Evolutionary conservation across 2,113 vertebrate genomes (phyloP).

Genomic region (Etheostoma spectabile): DNA sequence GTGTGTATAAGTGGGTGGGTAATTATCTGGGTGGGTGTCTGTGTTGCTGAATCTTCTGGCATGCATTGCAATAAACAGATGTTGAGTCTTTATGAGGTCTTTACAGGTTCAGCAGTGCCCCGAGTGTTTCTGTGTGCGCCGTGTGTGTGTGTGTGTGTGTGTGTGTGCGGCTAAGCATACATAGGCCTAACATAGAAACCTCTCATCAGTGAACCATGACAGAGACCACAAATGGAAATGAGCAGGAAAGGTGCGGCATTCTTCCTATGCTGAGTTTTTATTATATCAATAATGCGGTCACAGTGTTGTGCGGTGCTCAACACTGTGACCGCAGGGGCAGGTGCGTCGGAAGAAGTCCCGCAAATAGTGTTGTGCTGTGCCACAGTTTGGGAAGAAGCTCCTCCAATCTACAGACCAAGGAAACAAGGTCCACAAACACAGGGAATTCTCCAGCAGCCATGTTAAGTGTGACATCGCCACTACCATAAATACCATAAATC

Average conservation of each 20-base stretch:
- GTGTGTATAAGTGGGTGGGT: constrained; percentile 34
- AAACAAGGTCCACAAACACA: neutral
- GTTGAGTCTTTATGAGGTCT: constrained; percentile 77
- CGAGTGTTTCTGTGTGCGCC: constrained; percentile 14
- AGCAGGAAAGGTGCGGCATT: constrained; percentile 40
- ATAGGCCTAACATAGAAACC: constrained; percentile 56
- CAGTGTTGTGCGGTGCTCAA: neutral
- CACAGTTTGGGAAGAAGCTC: neutral
- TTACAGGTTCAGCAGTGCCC: constrained; percentile 70
- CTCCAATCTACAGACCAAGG: neutral
- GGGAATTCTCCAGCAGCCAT: neutral
- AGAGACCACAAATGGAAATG: constrained; percentile 38
- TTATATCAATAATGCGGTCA: neutral
- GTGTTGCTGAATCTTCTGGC: constrained; percentile 57
- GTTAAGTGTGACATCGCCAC: neutral
- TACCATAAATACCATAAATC: neutral
- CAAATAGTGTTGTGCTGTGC: neutral
- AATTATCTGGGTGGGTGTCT: constrained; percentile 60
- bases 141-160: constrained; percentile 16
- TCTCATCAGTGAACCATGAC: constrained; percentile 57
- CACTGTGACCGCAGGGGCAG: no score
- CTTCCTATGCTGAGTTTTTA: neutral
- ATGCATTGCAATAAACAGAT: constrained; percentile 74
- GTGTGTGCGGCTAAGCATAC: neutral
- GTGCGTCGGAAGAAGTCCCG: no score